Percentiles rank a stretch among this genome's conserved stretches.
Evolutionary conservation across 2,888 invertebrate species (phyloP).

Genomic region (Eumacrocentrus americanus): DNA sequence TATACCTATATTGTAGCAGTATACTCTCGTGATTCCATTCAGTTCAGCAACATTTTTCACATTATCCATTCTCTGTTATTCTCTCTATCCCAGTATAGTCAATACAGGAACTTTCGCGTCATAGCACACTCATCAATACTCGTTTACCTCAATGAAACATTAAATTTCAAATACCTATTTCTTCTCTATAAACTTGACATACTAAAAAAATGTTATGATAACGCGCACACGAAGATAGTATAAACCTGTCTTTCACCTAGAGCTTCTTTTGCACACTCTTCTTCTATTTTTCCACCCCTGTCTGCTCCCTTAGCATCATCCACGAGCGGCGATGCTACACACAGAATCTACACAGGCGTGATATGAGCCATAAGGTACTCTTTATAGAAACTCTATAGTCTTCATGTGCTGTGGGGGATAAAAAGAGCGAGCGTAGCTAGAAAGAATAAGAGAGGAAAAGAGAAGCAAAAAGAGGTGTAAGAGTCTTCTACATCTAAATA

Average conservation of each 20-base stretch:
- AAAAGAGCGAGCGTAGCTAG: neutral
- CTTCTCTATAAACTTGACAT: too few relatives aligned
- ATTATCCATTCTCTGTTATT: neutral
- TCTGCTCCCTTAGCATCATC: constrained; percentile 1
- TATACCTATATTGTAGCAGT: neutral
- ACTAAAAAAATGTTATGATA: too few relatives aligned
- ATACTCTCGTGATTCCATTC: too few relatives aligned
- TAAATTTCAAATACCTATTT: neutral
- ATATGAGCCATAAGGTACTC: constrained; percentile 15
- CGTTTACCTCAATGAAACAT: neutral
- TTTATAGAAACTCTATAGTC: constrained; percentile 13
- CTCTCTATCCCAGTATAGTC: neutral
- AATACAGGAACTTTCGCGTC: neutral
- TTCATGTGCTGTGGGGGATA: neutral
- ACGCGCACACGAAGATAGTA: too few relatives aligned
- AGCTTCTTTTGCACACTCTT: neutral
- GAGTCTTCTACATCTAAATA: too few relatives aligned
- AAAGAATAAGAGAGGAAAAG: neutral
- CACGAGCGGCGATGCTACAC: neutral
- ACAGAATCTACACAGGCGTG: constrained; percentile 21
- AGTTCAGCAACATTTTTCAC: neutral
- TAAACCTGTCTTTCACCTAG: neutral
- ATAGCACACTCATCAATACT: neutral
- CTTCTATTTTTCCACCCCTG: constrained; percentile 4
- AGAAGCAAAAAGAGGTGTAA: neutral